Evolutionary conservation across 2,888 invertebrate genomes (phyloP), one percentile per base, ranked within the genome.

Genomic region (Drepana falcataria): DNA sequence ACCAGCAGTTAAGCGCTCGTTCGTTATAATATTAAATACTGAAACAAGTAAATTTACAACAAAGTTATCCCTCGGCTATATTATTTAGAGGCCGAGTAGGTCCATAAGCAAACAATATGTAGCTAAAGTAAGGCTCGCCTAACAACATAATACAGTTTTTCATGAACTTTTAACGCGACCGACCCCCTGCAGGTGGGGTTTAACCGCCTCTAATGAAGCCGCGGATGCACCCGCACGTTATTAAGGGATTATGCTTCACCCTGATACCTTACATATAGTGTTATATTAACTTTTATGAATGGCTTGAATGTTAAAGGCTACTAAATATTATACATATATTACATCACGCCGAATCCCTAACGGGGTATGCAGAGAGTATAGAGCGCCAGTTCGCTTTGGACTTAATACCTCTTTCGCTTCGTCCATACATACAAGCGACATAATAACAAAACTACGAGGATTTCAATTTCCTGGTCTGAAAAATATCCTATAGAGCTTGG

Each of bases 251-350:
- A 83, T 73, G 69, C 63, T 62, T 63, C 63, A 68, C 72, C 69
- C 75, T 81, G 77, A 74, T 75, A 65, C 66, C 58, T 60, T 59
- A 71, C 73, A 76, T 77, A 75, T 73, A 73, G 71, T 74, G 73
- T 79, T 81, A 79, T 79, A 80, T 77, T 73, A 79, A 74, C 72
- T 70, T 78, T 68, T 75, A 74, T 74, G 77, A 75, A 77, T 75
- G 60, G 59, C 66, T 67, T 68, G 59, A 21, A 21, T 21, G 21
- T 21, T 21, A 21, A 21, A 21, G 21, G 21, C 21, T 21, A 21
- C 21, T 21, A 21, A 21, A 21, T 21, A 21, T 21, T 21, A 21
- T 21, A 21, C 21, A 21, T 21, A 21, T 21, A 21, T 21, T 1
- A 21, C 21, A 21, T 21, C 21, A 21, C 21, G 21, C 21, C 21